Evolutionary conservation across 1,140 invertebrate species (phyloP).

Genomic region (Mylabris phalerata): DNA sequence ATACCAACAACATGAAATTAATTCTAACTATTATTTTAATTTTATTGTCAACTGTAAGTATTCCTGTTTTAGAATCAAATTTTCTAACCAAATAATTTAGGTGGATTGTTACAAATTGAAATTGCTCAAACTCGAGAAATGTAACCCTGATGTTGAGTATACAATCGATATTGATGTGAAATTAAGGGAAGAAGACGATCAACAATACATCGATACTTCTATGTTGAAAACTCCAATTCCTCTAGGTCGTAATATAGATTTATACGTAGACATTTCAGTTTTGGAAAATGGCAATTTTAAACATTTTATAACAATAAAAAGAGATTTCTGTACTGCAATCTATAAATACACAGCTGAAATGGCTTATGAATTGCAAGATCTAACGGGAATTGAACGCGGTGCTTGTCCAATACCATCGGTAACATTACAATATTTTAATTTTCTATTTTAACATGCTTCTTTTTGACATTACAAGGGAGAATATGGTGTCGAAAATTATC

Average conservation of each 20-base stretch:
- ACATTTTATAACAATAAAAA: background rate
- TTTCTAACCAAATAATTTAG: background rate
- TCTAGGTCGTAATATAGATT: constrained; percentile 6
- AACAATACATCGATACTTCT: constrained; percentile 13
- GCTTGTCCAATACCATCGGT: constrained; percentile 12
- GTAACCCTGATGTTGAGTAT: constrained; percentile 10
- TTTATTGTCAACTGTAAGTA: no score
- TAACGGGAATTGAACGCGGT: constrained; percentile 4
- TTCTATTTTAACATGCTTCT: background rate
- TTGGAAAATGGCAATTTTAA: constrained; percentile 8
- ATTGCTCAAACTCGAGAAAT: constrained; percentile 7
- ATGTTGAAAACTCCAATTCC: constrained; percentile 2
- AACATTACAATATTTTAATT: background rate
- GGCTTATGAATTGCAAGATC: constrained; percentile 9
- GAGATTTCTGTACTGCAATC: constrained; percentile 3
- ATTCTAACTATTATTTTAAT: no score
- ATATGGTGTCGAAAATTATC: constrained; percentile 10
- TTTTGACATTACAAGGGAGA: constrained; percentile 4
- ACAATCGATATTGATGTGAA: constrained; percentile 9
- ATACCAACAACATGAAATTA: no score
- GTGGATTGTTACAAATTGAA: background rate
- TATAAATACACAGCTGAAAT: constrained; percentile 12
- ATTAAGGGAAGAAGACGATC: constrained; percentile 2
- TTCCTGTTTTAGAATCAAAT: no score
- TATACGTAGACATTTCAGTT: constrained; percentile 6